A percentile compares a stretch with the other conserved stretches of the same genome.
Conservation (phyloP, 2,113 vertebrate species). For the Rhinopomastus cyanomelas region DNA sequence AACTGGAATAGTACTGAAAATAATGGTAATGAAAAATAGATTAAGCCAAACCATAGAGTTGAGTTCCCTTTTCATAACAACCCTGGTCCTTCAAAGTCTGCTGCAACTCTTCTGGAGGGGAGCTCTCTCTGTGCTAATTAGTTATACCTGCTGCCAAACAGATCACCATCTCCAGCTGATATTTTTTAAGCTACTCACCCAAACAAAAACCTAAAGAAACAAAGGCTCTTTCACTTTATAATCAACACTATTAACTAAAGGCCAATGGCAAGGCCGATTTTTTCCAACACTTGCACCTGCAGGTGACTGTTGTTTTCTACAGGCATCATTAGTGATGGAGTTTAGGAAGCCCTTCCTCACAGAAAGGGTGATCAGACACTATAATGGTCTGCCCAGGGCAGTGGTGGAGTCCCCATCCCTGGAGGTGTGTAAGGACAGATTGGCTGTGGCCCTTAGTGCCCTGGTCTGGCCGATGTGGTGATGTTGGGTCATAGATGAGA, state of each 20-base stretch:
- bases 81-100: not conserved
- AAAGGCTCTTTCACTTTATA: not conserved
- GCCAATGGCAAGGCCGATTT: not conserved
- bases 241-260: not conserved
- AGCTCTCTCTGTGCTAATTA: not conserved
- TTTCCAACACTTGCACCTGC: not conserved
- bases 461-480: no score
- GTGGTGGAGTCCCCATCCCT: no score
- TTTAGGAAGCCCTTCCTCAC: not conserved
- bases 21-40: not conserved
- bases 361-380: no score
- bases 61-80: not conserved
- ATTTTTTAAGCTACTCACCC: not conserved
- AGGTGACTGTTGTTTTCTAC: not conserved
- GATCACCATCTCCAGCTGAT: not conserved
- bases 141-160: not conserved
- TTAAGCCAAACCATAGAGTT: not conserved
- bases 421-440: no score
- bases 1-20: not conserved
- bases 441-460: no score
- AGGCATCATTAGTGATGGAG: not conserved
- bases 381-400: no score
- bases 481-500: no score
- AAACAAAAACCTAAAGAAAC: fast-evolving
- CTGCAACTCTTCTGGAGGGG: not conserved